Evolutionary conservation across 37 sponge, comb jelly and placozoan species (phyloP), one percentile per base, ranked within the genome.

Genomic region (Tethya wilhelma): DNA sequence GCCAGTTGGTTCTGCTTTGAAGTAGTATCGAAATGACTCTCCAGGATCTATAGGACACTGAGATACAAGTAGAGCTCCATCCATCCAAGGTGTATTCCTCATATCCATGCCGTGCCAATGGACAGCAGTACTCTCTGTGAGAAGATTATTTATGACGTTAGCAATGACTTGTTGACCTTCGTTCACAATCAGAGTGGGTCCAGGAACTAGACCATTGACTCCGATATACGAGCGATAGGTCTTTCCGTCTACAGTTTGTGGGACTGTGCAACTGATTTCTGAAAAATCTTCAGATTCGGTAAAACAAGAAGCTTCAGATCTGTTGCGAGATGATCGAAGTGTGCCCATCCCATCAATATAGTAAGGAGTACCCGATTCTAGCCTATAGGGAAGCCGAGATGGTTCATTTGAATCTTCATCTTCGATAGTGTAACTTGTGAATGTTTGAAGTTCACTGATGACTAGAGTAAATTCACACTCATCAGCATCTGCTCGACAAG

Each of bases 51-150:
- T 93, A 20, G 82, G 86, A 56, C 74, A 78, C 39, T 93, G 93
- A 12, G 93, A 85, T 12, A 93, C 49, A 2, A 49, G 44, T 1
- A 63, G 83, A 7, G 85, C 93, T 40, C 93, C 93, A 80, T 93
- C 93, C 86, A 85, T 85, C 89, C 89, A 89, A 0, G 86, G 89
- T 9, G 86, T 82, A 34, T 68, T 60, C 33, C 33, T 77, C 70
- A 79, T 82, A 53, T 87, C 82, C 83, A 88, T 84, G 0, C 93
- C 89, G 63, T 93, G 93, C 93, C 93, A 93, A 65, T 93, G 93
- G 62, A 93, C 82, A 49, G 86, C 66, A 34, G 62, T 85, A 2
- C 67, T 67, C 46, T 93, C 89, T 63, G 44, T 81, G 31, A 55
- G 65, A 9, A 93, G 83, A 3, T 71, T 32, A 67, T 93, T 93